Conservation (phyloP, 53 echinoderm and acorn worm species). For the Patiria pectinifera region DNA sequence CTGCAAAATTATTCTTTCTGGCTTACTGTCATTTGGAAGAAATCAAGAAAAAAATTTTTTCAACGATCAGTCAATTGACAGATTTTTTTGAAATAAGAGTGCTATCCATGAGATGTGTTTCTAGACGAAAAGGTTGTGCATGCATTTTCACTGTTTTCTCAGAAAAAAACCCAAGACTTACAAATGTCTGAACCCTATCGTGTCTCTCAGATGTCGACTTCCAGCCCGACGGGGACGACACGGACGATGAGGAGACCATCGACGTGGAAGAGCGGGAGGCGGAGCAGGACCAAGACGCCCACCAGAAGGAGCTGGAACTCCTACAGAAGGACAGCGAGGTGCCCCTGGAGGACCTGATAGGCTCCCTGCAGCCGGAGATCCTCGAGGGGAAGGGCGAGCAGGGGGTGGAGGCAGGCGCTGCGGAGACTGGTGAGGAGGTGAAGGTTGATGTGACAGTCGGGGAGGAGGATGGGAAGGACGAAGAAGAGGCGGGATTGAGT, state of each 20-base stretch:
- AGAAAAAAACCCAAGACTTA: too few relatives aligned
- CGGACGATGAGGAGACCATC: slow-evolving; percentile 96
- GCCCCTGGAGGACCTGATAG: slow-evolving; percentile 94
- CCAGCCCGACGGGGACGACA: slow-evolving; percentile 81
- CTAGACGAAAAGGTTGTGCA: too few relatives aligned
- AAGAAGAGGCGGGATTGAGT: slow-evolving; percentile 67
- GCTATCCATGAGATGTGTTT: too few relatives aligned
- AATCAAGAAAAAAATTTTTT: too few relatives aligned
- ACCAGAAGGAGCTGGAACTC: slow-evolving; percentile 82
- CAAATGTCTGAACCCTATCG: neutral
- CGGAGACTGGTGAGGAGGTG: slow-evolving; percentile 28
- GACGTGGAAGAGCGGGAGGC: slow-evolving; percentile 93
- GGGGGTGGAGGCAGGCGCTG: slow-evolving; percentile 6
- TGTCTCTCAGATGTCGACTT: slow-evolving; percentile 83
- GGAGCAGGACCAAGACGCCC: slow-evolving; percentile 69
- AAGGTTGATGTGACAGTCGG: neutral
- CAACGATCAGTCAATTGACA: too few relatives aligned
- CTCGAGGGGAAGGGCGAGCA: slow-evolving; percentile 44
- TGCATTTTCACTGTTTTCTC: too few relatives aligned
- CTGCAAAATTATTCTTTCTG: too few relatives aligned
- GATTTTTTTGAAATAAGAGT: too few relatives aligned
- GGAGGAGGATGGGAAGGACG: slow-evolving; percentile 4
- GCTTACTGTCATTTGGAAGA: too few relatives aligned
- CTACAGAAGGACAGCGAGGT: slow-evolving; percentile 90
- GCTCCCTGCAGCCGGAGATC: slow-evolving; percentile 77